phyloP scores from a whole-genome alignment of 1,140 invertebrate species.

The Parapsyche elsis region DNA sequence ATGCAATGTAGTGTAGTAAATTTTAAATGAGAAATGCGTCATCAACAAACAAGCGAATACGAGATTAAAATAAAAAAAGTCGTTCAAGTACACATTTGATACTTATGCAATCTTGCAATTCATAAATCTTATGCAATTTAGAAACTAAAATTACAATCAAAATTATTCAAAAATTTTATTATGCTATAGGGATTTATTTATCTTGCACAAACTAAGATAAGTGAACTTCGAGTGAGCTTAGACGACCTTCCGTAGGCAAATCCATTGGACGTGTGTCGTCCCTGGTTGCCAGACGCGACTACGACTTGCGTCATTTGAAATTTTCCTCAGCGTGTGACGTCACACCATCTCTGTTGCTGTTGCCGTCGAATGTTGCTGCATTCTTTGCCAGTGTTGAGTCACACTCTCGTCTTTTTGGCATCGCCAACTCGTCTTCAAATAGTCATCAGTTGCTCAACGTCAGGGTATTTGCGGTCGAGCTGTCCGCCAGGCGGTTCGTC shows the following conservation, averaged over 20 bases:
- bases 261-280: background rate
- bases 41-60: background rate
- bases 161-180: no score
- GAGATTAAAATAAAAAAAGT: no score
- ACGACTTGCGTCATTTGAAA: background rate
- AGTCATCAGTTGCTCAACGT: conserved; percentile 16
- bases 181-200: no score
- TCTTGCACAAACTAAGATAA: no score
- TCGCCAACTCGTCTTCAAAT: conserved; percentile 1
- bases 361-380: conserved; percentile 10
- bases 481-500: background rate
- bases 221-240: no score
- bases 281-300: background rate
- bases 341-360: background rate
- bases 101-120: no score
- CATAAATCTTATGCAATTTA: no score
- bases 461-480: background rate
- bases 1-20: no score
- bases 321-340: background rate
- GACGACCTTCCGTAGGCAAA: conserved; percentile 19
- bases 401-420: background rate
- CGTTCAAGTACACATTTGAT: no score
- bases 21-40: no score
- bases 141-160: no score
- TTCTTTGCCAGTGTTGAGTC: background rate